Conservation (phyloP, 2,888 invertebrate genomes). For the Andrena hattorfiana region DNA sequence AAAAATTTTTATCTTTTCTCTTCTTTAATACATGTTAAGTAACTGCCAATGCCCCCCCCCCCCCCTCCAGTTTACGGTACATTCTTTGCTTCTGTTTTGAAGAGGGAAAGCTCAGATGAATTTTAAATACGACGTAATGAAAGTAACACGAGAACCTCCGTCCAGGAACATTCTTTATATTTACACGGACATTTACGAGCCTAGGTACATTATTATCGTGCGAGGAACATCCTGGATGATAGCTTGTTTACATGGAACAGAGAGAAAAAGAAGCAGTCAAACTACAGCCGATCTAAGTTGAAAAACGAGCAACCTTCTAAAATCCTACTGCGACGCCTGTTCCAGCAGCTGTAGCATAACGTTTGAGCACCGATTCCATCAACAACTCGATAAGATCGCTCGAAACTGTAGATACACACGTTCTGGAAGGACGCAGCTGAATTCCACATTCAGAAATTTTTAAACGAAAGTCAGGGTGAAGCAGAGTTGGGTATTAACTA, state of each 20-base stretch:
- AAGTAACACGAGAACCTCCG: neutral
- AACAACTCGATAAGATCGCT: neutral
- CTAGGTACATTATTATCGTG: neutral
- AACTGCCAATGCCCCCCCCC: no score
- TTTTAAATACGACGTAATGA: constrained; percentile 1
- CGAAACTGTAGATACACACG: neutral
- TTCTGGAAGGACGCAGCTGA: no score
- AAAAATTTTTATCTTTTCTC: no score
- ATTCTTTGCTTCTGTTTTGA: neutral
- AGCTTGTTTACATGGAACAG: neutral
- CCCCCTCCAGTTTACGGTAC: no score
- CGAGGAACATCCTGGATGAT: neutral
- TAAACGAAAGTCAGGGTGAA: no score
- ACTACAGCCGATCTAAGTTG: neutral
- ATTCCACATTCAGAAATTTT: neutral
- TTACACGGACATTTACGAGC: neutral
- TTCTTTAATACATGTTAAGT: no score
- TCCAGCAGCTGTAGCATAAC: no score
- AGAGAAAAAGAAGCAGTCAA: neutral
- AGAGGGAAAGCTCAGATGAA: constrained; percentile 12
- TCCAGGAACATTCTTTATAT: neutral
- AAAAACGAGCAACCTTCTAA: neutral
- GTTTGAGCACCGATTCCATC: neutral
- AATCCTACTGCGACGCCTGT: neutral
- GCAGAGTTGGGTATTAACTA: no score